A percentile compares a stretch with the other conserved stretches of the same genome.
phyloP scores from a whole-genome alignment of 2,797 vertebrate species.

The Pachyuromys duprasi region DNA sequence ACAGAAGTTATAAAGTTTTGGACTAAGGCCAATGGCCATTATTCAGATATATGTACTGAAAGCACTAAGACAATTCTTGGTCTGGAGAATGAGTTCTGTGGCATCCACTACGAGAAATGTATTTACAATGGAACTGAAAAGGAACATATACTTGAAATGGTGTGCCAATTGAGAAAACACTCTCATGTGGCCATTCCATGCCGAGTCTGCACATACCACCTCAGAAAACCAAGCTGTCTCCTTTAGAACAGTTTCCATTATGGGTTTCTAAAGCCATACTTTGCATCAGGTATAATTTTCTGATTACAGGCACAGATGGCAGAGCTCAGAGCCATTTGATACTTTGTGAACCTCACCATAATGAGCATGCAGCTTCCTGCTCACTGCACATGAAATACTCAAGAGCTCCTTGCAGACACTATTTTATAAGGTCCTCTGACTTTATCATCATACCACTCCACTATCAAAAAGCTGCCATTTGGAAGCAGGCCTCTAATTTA shows the following conservation, averaged over 20 bases:
- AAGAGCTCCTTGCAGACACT: conserved; percentile 18
- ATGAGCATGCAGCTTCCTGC: conserved; percentile 43
- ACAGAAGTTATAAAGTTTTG: conserved; percentile 42
- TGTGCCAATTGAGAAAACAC: background rate
- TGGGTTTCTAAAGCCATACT: conserved; percentile 23
- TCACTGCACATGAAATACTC: background rate
- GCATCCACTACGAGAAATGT: background rate
- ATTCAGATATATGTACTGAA: conserved; percentile 39
- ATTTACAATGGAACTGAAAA: conserved; percentile 43
- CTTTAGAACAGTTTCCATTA: conserved; percentile 46
- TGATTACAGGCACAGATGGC: conserved; percentile 36
- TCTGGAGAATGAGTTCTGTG: conserved; percentile 52
- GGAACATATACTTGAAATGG: conserved; percentile 16
- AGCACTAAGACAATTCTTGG: background rate
- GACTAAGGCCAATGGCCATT: conserved; percentile 12
- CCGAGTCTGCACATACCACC: background rate
- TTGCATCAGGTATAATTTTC: conserved; percentile 68
- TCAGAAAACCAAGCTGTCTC: background rate
- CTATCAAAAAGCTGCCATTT: conserved; percentile 76
- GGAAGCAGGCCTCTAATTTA: conserved; percentile 82
- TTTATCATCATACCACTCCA: conserved; percentile 57
- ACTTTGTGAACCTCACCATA: conserved; percentile 43
- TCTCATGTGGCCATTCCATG: background rate
- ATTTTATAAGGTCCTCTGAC: conserved; percentile 73
- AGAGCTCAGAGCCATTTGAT: background rate